Evolutionary conservation across 2,113 vertebrate species (phyloP).

Genomic region (Melanocharis versteri): DNA sequence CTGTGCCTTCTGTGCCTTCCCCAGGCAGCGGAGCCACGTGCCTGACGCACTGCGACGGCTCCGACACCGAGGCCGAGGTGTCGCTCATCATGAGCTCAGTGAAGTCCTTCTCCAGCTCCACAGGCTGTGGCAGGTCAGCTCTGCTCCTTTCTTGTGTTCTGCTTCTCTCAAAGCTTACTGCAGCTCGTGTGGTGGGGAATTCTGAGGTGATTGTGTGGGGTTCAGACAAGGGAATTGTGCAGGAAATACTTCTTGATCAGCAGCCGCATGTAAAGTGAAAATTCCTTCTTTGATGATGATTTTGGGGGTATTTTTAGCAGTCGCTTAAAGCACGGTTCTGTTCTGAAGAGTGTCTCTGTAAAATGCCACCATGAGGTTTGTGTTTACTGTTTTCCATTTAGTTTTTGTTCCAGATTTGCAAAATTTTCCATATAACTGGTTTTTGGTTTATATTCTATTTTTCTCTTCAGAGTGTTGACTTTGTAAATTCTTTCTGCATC

Average conservation of each 20-base stretch:
- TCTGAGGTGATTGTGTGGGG: neutral
- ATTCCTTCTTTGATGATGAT: neutral
- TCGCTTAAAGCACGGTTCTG: neutral
- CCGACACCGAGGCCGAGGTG: slow-evolving; percentile 84
- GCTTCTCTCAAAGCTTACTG: neutral
- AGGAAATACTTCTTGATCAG: neutral
- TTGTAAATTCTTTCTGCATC: neutral
- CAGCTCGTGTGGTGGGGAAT: accelerated
- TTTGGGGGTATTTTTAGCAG: neutral
- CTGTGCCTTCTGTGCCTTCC: neutral
- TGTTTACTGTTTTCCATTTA: neutral
- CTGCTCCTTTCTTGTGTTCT: neutral
- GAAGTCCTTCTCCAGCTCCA: slow-evolving; percentile 71
- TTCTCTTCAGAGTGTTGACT: neutral
- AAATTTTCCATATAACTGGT: neutral
- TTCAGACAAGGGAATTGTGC: neutral
- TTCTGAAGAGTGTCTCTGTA: neutral
- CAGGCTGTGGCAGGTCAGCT: slow-evolving; percentile 83
- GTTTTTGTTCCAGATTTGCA: neutral
- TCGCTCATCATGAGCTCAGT: slow-evolving; percentile 81
- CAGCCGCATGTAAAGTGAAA: neutral
- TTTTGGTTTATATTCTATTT: neutral
- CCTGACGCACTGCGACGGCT: slow-evolving; percentile 90
- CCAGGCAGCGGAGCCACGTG: slow-evolving; percentile 90
- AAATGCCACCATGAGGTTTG: neutral